Evolutionary conservation across 2,888 invertebrate genomes (phyloP), one percentile per base, ranked within the genome.

Genomic region (Parascotia fuliginaria): DNA sequence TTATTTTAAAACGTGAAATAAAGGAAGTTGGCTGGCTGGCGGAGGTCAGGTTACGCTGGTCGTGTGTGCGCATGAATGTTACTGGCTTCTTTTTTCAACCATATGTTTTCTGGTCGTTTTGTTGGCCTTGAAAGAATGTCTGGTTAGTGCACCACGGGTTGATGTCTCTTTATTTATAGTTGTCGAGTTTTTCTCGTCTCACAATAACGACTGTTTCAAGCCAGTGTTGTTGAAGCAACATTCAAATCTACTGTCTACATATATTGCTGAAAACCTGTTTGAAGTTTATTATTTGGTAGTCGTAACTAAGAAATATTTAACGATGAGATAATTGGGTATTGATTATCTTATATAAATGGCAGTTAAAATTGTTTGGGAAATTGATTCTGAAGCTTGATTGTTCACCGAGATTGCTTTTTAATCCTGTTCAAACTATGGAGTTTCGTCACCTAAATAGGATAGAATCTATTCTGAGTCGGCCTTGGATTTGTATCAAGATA

Each of bases 71-170:
- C 65, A 62, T 75, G 67, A 66, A 73, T 72, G 75, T 77, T 76
- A 67, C 75, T 79, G 75, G 77, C 83, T 85, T 81, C 78, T 84
- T 88, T 88, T 89, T 88, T 81, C 81, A 80, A 79, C 81, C 89
- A 89, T 87, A 83, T 89, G 89, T 88, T 89, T 87, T 83, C 80
- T 85, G 85, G 85, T 87, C 79, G 82, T 87, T 86, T 85, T 85
- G 87, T 83, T 89, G 84, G 84, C 87, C 89, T 89, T 88, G 85
- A 73, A 81, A 81, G 84, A 83, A 85, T 87, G 87, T 82, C 85
- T 87, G 86, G 84, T 85, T 81, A 75, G 65, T 85, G 82, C 84
- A 70, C 83, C 69, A 69, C 60, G 77, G 78, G 81, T 83, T 78
- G 81, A 77, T 78, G 83, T 71, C 72, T 78, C 59, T 72, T 77